Base-by-base conservation (phyloP, 92 coral and sea anemone species). In the Anthopleura xanthogrammica region DNA sequence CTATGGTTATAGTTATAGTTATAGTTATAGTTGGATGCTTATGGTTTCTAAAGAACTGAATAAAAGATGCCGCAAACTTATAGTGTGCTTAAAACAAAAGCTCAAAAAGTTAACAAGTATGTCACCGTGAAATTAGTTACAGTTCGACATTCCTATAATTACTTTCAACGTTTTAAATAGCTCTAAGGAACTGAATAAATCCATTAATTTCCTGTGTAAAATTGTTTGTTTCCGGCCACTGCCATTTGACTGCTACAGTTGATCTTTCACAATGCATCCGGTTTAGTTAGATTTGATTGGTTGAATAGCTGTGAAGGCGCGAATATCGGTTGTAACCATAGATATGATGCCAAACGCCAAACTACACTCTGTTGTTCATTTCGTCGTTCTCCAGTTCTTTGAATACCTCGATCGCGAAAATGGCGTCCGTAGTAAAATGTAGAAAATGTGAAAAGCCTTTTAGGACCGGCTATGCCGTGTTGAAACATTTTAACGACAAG, bases 401-500 rank as follows among this genome's bases (percentile, higher is more conserved):
- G 6, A 4, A 20, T 64, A 11, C 4, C 5, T 2, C 24, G 71
- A 57, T 64, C n/a, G 2, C n/a, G 0, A 72, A 13, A 72, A 72
- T 72, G 77, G 52, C 77, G 52, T 39, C 52, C 16, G 50, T 39
- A 43, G 20, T 72, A 13, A 42, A 16, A 39, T 72, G 77, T 22
- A 72, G 29, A 42, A 2, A 4, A 72, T 72, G 77, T n/a, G 48
- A 39, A 39, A 72, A 72, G 20, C 29, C 29, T 14, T 72, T 72
- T 39, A 72, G 16, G 48, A 72, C 77, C 11, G 77, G 48, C 19
- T 42, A 72, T 72, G 29, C 46, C 19, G 17, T 64, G 71, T 64
- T 64, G 77, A 72, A 72, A 16, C 71, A 64, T 64, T 64, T 64
- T 22, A 72, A 72, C 77, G n/a, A 5, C 48, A 72, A 39, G 77